phyloP scores from a whole-genome alignment of 2,888 invertebrate genomes.

The Megaustenia siamemsis region DNA sequence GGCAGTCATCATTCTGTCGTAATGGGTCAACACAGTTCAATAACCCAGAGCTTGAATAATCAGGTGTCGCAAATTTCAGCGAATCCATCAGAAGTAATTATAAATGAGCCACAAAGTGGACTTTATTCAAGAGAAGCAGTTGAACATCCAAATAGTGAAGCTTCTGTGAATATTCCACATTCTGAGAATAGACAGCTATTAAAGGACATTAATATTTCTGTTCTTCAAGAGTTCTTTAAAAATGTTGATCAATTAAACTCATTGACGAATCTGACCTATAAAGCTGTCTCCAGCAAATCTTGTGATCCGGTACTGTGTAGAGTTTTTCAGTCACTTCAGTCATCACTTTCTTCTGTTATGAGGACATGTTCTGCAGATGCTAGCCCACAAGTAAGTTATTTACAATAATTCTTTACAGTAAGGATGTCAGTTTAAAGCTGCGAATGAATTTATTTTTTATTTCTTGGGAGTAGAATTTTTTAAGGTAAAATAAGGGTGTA shows the following conservation, averaged over 20 bases:
- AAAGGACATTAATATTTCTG: neutral
- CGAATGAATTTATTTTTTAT: neutral
- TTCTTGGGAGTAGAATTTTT: neutral
- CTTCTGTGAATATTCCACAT: neutral
- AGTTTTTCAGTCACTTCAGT: neutral
- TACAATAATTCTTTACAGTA: neutral
- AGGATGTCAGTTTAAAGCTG: neutral
- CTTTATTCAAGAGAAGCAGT: neutral
- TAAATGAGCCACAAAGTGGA: neutral
- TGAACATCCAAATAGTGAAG: neutral
- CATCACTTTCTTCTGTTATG: constrained; percentile 11
- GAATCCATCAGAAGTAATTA: neutral
- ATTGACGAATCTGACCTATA: neutral
- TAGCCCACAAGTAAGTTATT: constrained; percentile 2
- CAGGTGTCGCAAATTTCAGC: neutral
- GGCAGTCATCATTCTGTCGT: neutral
- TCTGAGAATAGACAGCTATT: neutral
- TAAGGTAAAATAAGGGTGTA: too few relatives aligned
- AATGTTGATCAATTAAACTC: neutral
- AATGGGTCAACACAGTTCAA: neutral
- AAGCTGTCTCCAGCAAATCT: neutral
- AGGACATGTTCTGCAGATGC: neutral
- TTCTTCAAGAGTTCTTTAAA: constrained; percentile 4
- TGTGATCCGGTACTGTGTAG: neutral
- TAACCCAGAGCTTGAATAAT: neutral